Evolutionary conservation across 2,888 invertebrate species (phyloP), one percentile per base, ranked within the genome.

Genomic region (Athalia cordata): DNA sequence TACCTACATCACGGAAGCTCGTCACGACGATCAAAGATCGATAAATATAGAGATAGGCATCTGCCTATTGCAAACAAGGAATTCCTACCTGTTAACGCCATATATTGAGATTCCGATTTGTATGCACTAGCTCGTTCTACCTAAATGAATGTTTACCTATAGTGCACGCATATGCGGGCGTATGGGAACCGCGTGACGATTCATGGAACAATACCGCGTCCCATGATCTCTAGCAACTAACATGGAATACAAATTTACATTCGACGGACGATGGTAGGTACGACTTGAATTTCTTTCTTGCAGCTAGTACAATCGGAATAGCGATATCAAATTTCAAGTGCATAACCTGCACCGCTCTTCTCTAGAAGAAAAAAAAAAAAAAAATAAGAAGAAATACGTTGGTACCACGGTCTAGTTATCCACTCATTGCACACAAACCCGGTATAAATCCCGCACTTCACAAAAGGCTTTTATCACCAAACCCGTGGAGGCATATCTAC

Each of bases 161-260:
- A 55, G 29, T 29, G 29, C 43, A 29, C n/a, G 43, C 70, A 61
- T 61, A 77, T 70, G 77, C 61, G 77, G 52, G 70, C 61, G 59
- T 70, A 77, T 70, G 77, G 57, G 61, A 70, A 77, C 43, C 77
- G 49, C 55, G 47, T 67, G 55, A 11, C 72, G 47, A 43, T 59
- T 45, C 57, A 47, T 72, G 72, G 47, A 72, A 72, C 77, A 77
- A 77, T 77, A 77, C 77, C 9, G 15, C 45, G 55, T 59, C 57
- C 43, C 68, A 77, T 67, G 77, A 50, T 77, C 70, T 61, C 49
- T 15, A 61, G 57, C 67, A 59, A 61, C 67, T 61, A 61, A 68
- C 61, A 70, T 29, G 15, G 77, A 77, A 77, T 77, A 77, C 77
- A 70, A 77, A 77, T 70, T 77, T 61, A 61, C 45, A 61, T 77